phyloP scores from a whole-genome alignment of 2,888 invertebrate species.

The Caenorhabditis doughertyi region DNA sequence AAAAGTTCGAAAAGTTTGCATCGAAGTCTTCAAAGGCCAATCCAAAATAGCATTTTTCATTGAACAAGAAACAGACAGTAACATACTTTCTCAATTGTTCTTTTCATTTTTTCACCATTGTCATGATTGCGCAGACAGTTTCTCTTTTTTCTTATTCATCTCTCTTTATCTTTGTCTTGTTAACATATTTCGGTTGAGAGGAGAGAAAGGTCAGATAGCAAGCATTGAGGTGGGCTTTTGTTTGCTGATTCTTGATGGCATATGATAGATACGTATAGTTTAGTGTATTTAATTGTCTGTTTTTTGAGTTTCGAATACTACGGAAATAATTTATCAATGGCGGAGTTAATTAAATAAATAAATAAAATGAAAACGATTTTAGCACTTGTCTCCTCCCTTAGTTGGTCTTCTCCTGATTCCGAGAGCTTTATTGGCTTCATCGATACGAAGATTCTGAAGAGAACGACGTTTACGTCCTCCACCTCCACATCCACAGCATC shows the following conservation, averaged over 20 bases:
- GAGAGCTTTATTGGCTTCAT: conserved; percentile 52
- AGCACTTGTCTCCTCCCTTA: conserved; percentile 47
- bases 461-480: conserved; percentile 66
- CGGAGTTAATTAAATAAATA: conserved; percentile 6
- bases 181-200: conserved; percentile 37
- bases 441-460: conserved; percentile 65
- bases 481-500: conserved; percentile 63
- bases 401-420: conserved; percentile 57
- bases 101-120: not conserved
- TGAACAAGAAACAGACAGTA: not conserved
- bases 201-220: conserved; percentile 20
- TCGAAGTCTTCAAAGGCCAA: not conserved
- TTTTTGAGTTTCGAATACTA: not conserved
- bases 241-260: conserved; percentile 37
- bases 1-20: too few species aligned
- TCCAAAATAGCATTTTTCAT: not conserved
- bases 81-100: conserved; percentile 15
- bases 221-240: conserved; percentile 12
- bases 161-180: conserved; percentile 30
- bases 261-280: conserved; percentile 20
- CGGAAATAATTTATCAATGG: conserved; percentile 39
- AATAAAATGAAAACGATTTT: not conserved
- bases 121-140: conserved; percentile 19
- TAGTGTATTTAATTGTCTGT: not conserved
- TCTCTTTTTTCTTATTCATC: conserved; percentile 9